A percentile compares a stretch with the other conserved stretches of the same genome.
phyloP scores from a whole-genome alignment of 1,140 invertebrate genomes.

The Proctacanthus coquilletti region DNA sequence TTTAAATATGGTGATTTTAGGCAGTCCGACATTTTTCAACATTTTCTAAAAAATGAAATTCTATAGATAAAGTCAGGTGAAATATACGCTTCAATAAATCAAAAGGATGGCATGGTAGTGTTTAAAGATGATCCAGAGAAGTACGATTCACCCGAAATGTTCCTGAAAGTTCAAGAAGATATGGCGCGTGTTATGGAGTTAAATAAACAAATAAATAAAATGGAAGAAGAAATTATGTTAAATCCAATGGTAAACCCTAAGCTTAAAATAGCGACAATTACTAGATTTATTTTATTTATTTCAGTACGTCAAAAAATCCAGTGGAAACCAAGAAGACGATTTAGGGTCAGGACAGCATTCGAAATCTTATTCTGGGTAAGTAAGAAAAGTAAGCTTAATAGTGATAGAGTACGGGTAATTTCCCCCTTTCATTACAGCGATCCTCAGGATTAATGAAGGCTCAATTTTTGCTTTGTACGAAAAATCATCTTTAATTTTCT shows the following conservation, averaged over 20 bases:
- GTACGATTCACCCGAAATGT: conserved; percentile 75
- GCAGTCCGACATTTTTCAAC: not conserved
- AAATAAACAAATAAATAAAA: conserved; percentile 71
- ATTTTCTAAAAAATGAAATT: conserved; percentile 1
- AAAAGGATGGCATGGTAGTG: conserved; percentile 95
- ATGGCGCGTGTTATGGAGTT: conserved; percentile 74
- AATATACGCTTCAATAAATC: conserved; percentile 94
- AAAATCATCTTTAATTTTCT: too few species aligned
- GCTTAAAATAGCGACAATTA: too few species aligned
- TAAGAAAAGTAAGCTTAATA: not conserved
- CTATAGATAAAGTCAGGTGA: conserved; percentile 88
- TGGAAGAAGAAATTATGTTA: conserved; percentile 88
- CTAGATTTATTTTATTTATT: conserved; percentile 11
- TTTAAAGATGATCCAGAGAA: conserved; percentile 94
- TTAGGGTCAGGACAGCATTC: conserved; percentile 36
- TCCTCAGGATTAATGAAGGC: conserved; percentile 25
- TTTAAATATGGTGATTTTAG: conserved; percentile 67
- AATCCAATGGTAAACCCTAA: conserved; percentile 66
- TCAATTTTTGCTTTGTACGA: too few species aligned
- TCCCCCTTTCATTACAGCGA: conserved; percentile 12
- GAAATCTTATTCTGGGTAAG: conserved; percentile 31
- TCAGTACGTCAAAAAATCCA: conserved; percentile 60
- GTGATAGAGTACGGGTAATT: conserved; percentile 2
- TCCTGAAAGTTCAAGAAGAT: conserved; percentile 73
- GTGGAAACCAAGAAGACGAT: conserved; percentile 49